phyloP scores from a whole-genome alignment of 2,113 vertebrate species.

The Pluvianellus socialis region DNA sequence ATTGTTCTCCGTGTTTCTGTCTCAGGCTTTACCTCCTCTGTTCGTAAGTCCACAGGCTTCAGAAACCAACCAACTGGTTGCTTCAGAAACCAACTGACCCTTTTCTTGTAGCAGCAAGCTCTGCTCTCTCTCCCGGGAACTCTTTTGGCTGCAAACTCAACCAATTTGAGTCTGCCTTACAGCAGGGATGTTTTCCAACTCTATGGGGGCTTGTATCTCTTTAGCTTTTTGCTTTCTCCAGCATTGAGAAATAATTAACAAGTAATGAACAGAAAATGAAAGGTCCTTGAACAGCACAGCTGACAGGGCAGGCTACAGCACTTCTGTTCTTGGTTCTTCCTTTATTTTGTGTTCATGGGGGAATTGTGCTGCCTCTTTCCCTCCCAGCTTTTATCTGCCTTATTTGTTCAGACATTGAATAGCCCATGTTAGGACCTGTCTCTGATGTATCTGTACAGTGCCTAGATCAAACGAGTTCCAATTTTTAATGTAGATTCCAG shows the following conservation, averaged over 20 bases:
- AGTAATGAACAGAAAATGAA: constrained; percentile 36
- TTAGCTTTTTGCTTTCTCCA: constrained; percentile 19
- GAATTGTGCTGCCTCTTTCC: background rate
- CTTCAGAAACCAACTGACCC: background rate
- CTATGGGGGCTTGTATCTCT: background rate
- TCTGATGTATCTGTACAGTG: background rate
- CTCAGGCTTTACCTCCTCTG: background rate
- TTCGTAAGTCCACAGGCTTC: background rate
- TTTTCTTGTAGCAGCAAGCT: background rate
- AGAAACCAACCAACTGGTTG: background rate
- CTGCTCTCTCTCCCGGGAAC: constrained; percentile 6
- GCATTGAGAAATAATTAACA: constrained; percentile 48
- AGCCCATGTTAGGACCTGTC: background rate
- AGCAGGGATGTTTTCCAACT: constrained; percentile 10
- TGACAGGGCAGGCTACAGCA: background rate
- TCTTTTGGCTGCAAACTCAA: constrained; percentile 13
- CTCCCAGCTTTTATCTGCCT: background rate
- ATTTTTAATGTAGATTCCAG: background rate
- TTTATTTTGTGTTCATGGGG: background rate
- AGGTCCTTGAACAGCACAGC: constrained; percentile 1
- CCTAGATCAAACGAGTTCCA: background rate
- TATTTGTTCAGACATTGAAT: background rate
- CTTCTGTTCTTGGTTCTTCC: background rate
- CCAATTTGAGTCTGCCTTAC: background rate
- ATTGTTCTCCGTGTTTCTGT: background rate